Evolutionary conservation across 2,113 vertebrate species (phyloP), one percentile per base, ranked within the genome.

Genomic region (Lota lota): DNA sequence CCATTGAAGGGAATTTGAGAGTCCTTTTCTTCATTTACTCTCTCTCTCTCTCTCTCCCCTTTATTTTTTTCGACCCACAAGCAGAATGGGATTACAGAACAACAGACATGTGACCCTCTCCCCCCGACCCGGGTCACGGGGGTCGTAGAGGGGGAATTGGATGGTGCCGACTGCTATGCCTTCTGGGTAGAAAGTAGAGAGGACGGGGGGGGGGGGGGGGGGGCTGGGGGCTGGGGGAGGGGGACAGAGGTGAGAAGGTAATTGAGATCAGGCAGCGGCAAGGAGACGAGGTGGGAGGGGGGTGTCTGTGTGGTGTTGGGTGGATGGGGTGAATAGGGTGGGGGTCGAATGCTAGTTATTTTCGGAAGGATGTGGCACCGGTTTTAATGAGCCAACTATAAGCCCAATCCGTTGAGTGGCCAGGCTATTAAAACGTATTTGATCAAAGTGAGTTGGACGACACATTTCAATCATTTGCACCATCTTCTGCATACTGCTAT

Each of bases 151-250:
- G 28, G 14, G 15, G 60, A 21, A 61, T 88, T 21, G 83, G 75
- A 85, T 77, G 81, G 82, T 85, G 88, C 81, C 75, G 85, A 88
- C 72, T 84, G 86, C 83, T 87, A 85, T 88, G 87, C 88, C 87
- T 90, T 80, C 86, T 85, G 84, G 87, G 82, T 86, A 85, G 79
- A 83, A 81, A 87, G 62, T 64, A 19, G 83, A 75, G 72, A 36
- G 70, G 66, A 83, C 70, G n/a, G n/a, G n/a, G n/a, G n/a, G n/a
- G n/a, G n/a, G 53, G 79, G 63, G 53, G 74, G 22, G 28, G 28
- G 17, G 59, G 51, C 59, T 67, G 79, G 79, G 80, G 53, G 74
- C 22, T n/a, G n/a, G 17, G 59, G 51, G 56, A 64, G 81, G 79
- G 80, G 80, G 80, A 80, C 78, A 78, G 79, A 83, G 88, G 87